Percentiles rank a stretch among this genome's conserved stretches.
These are phyloP conservation scores for Rotaria sp. DNA, from an alignment of 2,888 invertebrate genomes.

Conservation along the genomic window DNA sequence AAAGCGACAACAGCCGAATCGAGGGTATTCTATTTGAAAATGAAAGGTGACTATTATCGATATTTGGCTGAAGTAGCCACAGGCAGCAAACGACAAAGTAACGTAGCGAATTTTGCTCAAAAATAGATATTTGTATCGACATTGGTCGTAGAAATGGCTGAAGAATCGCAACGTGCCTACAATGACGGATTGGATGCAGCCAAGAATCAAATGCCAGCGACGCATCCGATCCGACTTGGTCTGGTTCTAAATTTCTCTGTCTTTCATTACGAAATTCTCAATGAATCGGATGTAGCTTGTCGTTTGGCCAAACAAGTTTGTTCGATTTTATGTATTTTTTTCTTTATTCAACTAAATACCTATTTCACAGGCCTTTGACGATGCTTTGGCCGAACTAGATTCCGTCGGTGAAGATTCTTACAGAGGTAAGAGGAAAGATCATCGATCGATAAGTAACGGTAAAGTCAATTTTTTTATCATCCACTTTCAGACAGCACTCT, in stretches of 20 bases:
- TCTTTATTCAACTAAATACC: no score
- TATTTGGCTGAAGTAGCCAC: slow-evolving; percentile 99
- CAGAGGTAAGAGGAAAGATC: no score
- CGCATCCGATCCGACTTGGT: slow-evolving; percentile 96
- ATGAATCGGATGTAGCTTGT: slow-evolving; percentile 96
- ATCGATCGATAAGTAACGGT: no score
- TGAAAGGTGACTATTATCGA: slow-evolving; percentile 99
- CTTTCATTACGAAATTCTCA: slow-evolving; percentile 99
- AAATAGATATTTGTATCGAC: no score
- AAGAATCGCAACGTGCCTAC: slow-evolving; percentile 63
- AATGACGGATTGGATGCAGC: slow-evolving; percentile 96
- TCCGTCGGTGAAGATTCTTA: slow-evolving; percentile 86
- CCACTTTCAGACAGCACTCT: no score
- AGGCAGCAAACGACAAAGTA: slow-evolving; percentile 82
- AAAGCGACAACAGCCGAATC: slow-evolving; percentile 97
- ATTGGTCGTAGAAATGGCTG: slow-evolving; percentile 61
- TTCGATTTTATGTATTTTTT: no score
- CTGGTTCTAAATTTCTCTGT: slow-evolving; percentile 99
- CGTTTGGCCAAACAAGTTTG: slow-evolving; percentile 85
- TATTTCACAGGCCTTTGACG: slow-evolving; percentile 71
- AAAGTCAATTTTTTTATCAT: no score
- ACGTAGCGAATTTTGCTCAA: no score
- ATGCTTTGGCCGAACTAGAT: slow-evolving; percentile 94
- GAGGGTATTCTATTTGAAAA: slow-evolving; percentile 99
- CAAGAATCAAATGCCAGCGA: slow-evolving; percentile 95